These are phyloP conservation scores for Lanistes nyassanus DNA, from an alignment of 1,140 invertebrate genomes.

Conservation along the genomic window DNA sequence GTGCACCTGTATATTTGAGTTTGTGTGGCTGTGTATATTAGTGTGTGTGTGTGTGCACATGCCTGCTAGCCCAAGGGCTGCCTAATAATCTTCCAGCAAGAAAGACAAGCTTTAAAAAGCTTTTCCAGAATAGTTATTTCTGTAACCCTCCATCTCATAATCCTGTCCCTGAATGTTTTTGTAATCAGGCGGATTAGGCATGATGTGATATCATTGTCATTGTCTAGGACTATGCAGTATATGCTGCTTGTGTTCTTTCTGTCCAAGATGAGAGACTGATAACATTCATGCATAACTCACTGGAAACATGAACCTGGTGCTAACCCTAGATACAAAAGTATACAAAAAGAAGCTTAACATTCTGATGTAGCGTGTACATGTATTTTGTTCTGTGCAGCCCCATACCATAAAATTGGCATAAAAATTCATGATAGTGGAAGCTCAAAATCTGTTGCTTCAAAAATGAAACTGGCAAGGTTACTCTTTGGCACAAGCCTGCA, in stretches of 20 bases:
- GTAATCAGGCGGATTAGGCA: background rate
- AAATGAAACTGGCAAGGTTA: too few species aligned
- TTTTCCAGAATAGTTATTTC: background rate
- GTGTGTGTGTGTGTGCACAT: slow-evolving; percentile 2
- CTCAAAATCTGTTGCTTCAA: too few species aligned
- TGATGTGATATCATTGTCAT: background rate
- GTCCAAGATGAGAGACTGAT: too few species aligned
- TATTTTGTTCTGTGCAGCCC: too few species aligned
- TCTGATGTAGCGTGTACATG: too few species aligned
- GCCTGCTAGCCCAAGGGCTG: slow-evolving; percentile 1
- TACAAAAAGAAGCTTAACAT: too few species aligned
- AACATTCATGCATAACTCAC: too few species aligned
- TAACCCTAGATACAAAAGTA: too few species aligned
- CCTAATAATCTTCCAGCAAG: background rate
- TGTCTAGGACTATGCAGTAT: background rate
- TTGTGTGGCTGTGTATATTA: background rate
- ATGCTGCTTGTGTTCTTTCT: background rate
- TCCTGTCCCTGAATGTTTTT: background rate
- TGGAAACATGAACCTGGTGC: too few species aligned
- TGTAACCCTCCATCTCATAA: background rate
- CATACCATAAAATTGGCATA: too few species aligned
- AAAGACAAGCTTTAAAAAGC: background rate
- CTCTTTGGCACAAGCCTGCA: too few species aligned
- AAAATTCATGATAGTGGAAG: too few species aligned
- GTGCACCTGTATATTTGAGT: slow-evolving; percentile 15